Evolutionary conservation across 1,140 invertebrate genomes (phyloP).

Genomic region (Parasteatoda tepidariorum): DNA sequence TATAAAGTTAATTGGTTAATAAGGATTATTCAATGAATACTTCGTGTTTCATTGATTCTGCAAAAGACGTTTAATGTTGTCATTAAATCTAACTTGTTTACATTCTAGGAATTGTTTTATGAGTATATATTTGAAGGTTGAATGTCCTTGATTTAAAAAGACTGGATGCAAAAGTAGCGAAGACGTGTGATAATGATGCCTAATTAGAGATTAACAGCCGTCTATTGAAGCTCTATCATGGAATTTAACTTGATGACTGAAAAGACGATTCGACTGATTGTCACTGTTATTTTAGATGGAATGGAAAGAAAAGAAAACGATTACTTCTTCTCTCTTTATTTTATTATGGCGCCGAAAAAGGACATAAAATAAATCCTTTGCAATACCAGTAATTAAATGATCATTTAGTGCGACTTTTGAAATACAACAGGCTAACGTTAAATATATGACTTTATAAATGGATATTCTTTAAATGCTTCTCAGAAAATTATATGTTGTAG

Average conservation of each 20-base stretch:
- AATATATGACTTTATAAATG: neutral
- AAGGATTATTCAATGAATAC: too few relatives aligned
- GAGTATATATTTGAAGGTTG: too few relatives aligned
- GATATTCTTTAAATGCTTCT: neutral
- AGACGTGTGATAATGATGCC: conserved; percentile 28
- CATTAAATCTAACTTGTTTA: too few relatives aligned
- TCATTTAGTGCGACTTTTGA: conserved; percentile 1
- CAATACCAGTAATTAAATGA: conserved; percentile 26
- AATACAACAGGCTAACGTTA: neutral
- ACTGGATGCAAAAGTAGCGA: neutral
- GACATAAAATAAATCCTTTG: conserved; percentile 9
- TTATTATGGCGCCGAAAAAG: conserved; percentile 5
- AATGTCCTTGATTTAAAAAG: neutral
- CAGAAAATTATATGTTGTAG: neutral
- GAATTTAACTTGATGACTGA: neutral
- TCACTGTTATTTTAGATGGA: conserved; percentile 14
- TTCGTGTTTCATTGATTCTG: too few relatives aligned
- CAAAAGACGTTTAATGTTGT: too few relatives aligned
- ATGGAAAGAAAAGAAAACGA: conserved; percentile 4
- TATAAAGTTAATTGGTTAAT: too few relatives aligned
- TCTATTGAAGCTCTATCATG: neutral
- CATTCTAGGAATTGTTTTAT: too few relatives aligned
- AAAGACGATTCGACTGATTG: conserved; percentile 27
- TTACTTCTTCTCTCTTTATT: conserved; percentile 1
- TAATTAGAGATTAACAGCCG: conserved; percentile 44